phyloP scores from a whole-genome alignment of 1,140 invertebrate species.

The Drosophila truncata region DNA sequence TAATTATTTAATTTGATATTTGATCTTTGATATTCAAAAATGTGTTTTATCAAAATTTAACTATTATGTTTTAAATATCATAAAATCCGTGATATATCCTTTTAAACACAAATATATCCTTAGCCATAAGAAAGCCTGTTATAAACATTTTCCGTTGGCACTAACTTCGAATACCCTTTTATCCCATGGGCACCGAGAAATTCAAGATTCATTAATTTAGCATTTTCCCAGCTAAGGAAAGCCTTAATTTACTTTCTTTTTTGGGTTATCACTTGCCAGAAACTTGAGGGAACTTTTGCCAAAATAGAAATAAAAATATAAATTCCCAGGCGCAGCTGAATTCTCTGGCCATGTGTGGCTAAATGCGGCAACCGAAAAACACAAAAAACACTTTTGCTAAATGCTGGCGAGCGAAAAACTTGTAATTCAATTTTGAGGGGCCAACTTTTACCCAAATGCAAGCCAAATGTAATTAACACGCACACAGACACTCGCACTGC shows the following conservation, averaged over 20 bases:
- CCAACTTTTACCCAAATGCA: constrained; percentile 73
- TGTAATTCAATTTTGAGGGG: constrained; percentile 75
- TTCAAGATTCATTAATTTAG: constrained; percentile 10
- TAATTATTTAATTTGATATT: no score
- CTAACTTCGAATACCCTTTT: neutral
- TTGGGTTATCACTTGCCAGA: constrained; percentile 44
- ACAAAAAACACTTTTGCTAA: constrained; percentile 68
- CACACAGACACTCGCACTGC: constrained; percentile 41
- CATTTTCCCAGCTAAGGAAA: constrained; percentile 8
- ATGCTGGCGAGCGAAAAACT: constrained; percentile 71
- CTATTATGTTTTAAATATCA: no score
- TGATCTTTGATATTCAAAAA: no score
- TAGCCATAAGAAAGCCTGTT: neutral
- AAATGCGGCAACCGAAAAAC: constrained; percentile 43
- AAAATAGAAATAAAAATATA: constrained; percentile 34
- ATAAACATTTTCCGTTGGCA: neutral
- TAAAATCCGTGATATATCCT: no score
- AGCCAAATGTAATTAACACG: constrained; percentile 80
- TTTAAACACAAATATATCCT: no score
- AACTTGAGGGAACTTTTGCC: constrained; percentile 55
- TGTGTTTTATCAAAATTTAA: no score
- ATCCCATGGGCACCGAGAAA: neutral
- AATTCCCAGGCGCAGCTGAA: constrained; percentile 31
- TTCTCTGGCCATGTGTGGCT: constrained; percentile 54
- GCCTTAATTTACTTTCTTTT: constrained; percentile 13